Percentiles rank a stretch among this genome's conserved stretches.
Evolutionary conservation across 2,113 vertebrate genomes (phyloP).

Genomic region (Neolamprologus cancellatus): DNA sequence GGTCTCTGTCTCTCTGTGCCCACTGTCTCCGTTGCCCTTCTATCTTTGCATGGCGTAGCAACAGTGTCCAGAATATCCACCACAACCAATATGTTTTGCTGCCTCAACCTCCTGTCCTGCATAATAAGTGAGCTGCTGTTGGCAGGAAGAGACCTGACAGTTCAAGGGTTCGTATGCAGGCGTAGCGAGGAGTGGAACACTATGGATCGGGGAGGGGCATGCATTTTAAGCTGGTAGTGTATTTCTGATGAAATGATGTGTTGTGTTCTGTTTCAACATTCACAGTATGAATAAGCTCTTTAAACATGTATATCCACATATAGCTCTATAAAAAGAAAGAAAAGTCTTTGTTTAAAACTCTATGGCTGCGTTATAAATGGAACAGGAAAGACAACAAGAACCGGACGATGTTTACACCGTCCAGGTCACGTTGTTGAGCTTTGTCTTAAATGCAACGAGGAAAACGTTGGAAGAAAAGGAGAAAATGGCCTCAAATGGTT

Average conservation of each 20-base stretch:
- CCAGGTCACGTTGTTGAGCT: constrained; percentile 80
- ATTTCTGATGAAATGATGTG: constrained; percentile 82
- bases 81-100: constrained; percentile 33
- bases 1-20: constrained; percentile 39
- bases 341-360: constrained; percentile 82
- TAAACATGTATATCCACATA: constrained; percentile 60
- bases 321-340: constrained; percentile 53
- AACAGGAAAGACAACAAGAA: constrained; percentile 65
- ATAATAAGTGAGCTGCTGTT: constrained; percentile 71
- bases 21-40: constrained; percentile 4
- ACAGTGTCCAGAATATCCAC: constrained; percentile 68
- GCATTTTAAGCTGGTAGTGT: constrained; percentile 81
- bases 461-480: constrained; percentile 50
- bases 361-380: constrained; percentile 83
- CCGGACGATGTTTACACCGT: constrained; percentile 88
- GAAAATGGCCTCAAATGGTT: constrained; percentile 71
- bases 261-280: constrained; percentile 84
- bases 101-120: constrained; percentile 54
- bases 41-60: constrained; percentile 84
- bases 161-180: constrained; percentile 72
- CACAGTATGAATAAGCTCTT: constrained; percentile 95
- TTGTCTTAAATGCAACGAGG: constrained; percentile 75
- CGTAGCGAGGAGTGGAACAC: constrained; percentile 10
- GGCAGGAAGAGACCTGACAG: constrained; percentile 68
- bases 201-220: constrained; percentile 68